Evolutionary conservation across 2,797 vertebrate species (phyloP).

Genomic region (Coreius guichenoti): DNA sequence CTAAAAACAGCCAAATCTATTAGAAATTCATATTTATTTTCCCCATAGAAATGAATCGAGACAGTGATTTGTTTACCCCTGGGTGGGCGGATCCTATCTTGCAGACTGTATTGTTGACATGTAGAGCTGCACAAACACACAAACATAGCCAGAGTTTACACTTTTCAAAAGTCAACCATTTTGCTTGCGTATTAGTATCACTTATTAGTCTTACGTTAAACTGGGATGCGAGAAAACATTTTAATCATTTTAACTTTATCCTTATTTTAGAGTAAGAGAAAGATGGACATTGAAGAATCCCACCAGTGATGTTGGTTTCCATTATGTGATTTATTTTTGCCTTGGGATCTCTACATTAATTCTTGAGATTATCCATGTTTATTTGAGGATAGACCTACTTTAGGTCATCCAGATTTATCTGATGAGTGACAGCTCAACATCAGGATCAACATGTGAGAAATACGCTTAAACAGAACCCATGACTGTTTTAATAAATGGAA

Average conservation of each 20-base stretch:
- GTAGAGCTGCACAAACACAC: background rate
- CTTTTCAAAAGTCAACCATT: background rate
- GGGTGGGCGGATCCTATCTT: background rate
- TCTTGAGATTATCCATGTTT: background rate
- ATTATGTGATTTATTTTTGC: background rate
- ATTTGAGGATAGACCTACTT: background rate
- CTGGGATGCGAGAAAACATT: background rate
- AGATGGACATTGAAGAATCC: background rate
- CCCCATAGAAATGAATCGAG: background rate
- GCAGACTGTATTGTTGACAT: background rate
- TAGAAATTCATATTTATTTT: background rate
- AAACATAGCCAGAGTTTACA: background rate
- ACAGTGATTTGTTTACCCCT: background rate
- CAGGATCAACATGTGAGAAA: conserved; percentile 38
- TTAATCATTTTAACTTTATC: background rate
- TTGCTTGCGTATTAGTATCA: background rate
- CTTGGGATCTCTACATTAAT: background rate
- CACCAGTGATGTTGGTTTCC: background rate
- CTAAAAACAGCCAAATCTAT: background rate
- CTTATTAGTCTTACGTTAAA: background rate
- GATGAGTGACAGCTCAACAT: conserved; percentile 16
- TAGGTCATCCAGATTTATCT: conserved; percentile 8
- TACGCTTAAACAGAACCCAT: conserved; percentile 23
- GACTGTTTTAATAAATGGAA: conserved; percentile 40
- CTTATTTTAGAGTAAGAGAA: background rate